Percentiles rank a stretch among this genome's conserved stretches.
These are phyloP conservation scores for Platysternon megacephalum DNA, from an alignment of 2,113 vertebrate genomes.

Conservation along the genomic window DNA sequence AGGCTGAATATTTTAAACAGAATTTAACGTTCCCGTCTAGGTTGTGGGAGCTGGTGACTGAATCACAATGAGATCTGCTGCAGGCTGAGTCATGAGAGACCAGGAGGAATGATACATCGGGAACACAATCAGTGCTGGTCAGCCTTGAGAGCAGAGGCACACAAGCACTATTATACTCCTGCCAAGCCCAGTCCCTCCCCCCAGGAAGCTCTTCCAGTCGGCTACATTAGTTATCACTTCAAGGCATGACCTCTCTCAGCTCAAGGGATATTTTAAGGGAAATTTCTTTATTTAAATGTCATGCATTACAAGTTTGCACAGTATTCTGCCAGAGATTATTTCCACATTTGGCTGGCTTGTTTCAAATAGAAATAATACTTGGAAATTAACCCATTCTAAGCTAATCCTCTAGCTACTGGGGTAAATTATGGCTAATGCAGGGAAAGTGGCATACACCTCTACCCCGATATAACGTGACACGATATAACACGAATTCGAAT, in stretches of 20 bases:
- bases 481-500: no score
- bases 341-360: conserved; percentile 8
- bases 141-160: conserved; percentile 20
- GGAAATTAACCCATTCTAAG: background rate
- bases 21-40: background rate
- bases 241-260: background rate
- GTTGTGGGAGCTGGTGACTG: background rate
- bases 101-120: background rate
- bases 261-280: background rate
- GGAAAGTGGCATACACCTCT: background rate
- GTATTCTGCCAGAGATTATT: conserved; percentile 20
- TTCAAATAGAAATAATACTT: conserved; percentile 7
- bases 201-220: background rate
- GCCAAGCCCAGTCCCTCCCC: background rate
- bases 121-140: background rate
- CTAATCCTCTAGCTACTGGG: background rate
- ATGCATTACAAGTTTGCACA: background rate
- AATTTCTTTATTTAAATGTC: conserved; percentile 44
- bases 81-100: background rate
- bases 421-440: background rate
- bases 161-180: conserved; percentile 2
- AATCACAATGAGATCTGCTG: background rate
- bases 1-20: background rate
- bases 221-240: conserved; percentile 7
- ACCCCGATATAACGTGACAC: no score